Base-by-base conservation (phyloP, 1,140 invertebrate species). In the Drosophila auraria region DNA sequence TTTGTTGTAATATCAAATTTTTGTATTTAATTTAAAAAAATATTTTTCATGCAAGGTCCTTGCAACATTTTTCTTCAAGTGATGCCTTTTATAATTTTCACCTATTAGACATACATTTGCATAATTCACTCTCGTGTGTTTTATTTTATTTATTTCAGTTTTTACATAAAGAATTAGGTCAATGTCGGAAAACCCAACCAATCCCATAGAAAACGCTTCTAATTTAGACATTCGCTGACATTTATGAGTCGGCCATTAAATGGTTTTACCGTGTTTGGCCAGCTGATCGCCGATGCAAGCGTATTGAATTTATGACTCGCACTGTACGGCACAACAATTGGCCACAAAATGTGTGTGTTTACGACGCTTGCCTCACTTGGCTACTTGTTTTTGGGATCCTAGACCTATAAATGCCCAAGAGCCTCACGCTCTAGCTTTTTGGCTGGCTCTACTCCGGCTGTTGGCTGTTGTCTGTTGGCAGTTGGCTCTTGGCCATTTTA, bases 331-430 rank as follows among this genome's bases (percentile, higher is more conserved):
- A 63, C 45, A 58, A 81, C 78, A 81, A 76, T 78, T 68, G 80
- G 68, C 80, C 70, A 79, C 76, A 83, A 77, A 66, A 79, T 71
- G 70, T 59, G 56, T 60, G 56, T 60, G 51, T 80, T 83, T 83
- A 83, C 76, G 81, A 83, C 54, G 66, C 47, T 69, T 44, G 30
- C 60, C 47, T 60, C 63, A 74, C 54, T 75, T 69, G 68, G 59
- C 80, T 60, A 50, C 42, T 62, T 54, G 17, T 47, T 53, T 76
- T 56, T 11, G 53, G 51, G 64, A 56, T 58, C 63, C 47, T 66
- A 70, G 54, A 77, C 76, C 74, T 63, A 78, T 78, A 78, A 78
- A 70, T 58, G 58, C 65, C 17, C 60, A 61, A 49, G 38, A 44
- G 57, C 38, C 38, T 25, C 40, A 23, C 11, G 59, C 58, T 42